phyloP scores from a whole-genome alignment of 2,888 invertebrate species.

The Epirrita christyi region DNA sequence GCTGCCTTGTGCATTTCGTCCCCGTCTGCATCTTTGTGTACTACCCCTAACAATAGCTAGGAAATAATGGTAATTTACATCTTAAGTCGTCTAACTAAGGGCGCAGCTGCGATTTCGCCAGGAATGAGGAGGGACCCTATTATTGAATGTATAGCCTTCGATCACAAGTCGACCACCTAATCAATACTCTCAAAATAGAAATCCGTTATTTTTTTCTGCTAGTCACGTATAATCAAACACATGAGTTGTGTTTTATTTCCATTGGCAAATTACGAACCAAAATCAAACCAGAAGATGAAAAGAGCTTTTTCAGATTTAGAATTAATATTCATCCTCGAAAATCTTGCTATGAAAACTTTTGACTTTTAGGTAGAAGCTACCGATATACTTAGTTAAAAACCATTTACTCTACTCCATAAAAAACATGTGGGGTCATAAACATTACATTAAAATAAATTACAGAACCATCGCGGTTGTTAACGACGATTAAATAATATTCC shows the following conservation, averaged over 20 bases:
- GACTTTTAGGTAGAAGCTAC: not conserved
- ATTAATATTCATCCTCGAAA: not conserved
- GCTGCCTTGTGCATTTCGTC: slow-evolving; percentile 82
- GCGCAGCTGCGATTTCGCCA: slow-evolving; percentile 79
- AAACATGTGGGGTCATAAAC: not conserved
- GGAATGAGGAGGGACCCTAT: slow-evolving; percentile 54
- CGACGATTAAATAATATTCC: slow-evolving; percentile 22
- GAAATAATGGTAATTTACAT: slow-evolving; percentile 84
- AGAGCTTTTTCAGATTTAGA: not conserved
- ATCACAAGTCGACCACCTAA: slow-evolving; percentile 53
- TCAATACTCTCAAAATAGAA: slow-evolving; percentile 54
- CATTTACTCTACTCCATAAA: not conserved
- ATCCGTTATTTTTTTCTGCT: slow-evolving; percentile 46
- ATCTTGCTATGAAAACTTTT: not conserved
- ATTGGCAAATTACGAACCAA: not conserved
- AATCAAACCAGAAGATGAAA: not conserved
- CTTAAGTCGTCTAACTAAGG: slow-evolving; percentile 80
- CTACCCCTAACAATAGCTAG: slow-evolving; percentile 65
- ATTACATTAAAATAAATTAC: slow-evolving; percentile 8
- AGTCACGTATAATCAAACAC: slow-evolving; percentile 25
- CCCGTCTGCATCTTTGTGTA: slow-evolving; percentile 81
- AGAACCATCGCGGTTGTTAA: slow-evolving; percentile 11
- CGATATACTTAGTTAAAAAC: not conserved
- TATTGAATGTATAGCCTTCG: slow-evolving; percentile 60
- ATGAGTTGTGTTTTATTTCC: slow-evolving; percentile 9